A percentile compares a stretch with the other conserved stretches of the same genome.
Evolutionary conservation across 2,888 invertebrate species (phyloP).

Genomic region (Graphium colonna): DNA sequence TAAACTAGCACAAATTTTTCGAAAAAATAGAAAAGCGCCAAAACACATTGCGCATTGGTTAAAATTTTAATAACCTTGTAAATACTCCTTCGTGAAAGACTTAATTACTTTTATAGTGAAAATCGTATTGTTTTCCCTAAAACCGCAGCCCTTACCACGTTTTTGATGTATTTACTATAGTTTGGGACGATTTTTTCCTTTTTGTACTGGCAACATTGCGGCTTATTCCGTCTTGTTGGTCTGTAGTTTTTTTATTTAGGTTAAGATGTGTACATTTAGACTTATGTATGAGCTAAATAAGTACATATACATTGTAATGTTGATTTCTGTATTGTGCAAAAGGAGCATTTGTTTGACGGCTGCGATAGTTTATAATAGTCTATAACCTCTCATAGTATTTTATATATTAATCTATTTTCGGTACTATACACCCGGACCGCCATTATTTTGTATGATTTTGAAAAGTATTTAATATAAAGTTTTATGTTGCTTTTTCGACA

Average conservation of each 20-base stretch:
- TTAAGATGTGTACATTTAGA: slow-evolving; percentile 62
- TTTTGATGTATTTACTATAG: slow-evolving; percentile 64
- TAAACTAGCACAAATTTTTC: slow-evolving; percentile 54
- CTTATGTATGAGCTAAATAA: slow-evolving; percentile 68
- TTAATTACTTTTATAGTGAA: slow-evolving; percentile 3
- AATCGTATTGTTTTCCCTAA: slow-evolving; percentile 2
- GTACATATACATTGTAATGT: slow-evolving; percentile 59
- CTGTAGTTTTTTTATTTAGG: slow-evolving; percentile 41
- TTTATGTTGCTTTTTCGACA: too few relatives aligned
- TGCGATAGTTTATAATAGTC: slow-evolving; percentile 16
- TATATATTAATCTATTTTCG: too few relatives aligned
- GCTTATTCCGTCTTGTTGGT: slow-evolving; percentile 45
- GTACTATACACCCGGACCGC: too few relatives aligned
- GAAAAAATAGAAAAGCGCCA: slow-evolving; percentile 29
- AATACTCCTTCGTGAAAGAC: slow-evolving; percentile 32
- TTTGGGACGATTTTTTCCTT: slow-evolving; percentile 36
- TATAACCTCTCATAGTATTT: slow-evolving; percentile 2
- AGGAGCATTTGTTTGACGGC: slow-evolving; percentile 20
- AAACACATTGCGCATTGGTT: slow-evolving; percentile 1
- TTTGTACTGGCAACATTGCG: slow-evolving; percentile 32
- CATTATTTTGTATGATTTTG: neutral
- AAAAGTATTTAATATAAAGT: neutral
- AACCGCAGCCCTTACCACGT: slow-evolving; percentile 40
- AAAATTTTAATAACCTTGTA: slow-evolving; percentile 33
- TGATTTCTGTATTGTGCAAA: slow-evolving; percentile 39